Conservation (phyloP, 2,888 invertebrate genomes). For the Oscheius sp. region DNA sequence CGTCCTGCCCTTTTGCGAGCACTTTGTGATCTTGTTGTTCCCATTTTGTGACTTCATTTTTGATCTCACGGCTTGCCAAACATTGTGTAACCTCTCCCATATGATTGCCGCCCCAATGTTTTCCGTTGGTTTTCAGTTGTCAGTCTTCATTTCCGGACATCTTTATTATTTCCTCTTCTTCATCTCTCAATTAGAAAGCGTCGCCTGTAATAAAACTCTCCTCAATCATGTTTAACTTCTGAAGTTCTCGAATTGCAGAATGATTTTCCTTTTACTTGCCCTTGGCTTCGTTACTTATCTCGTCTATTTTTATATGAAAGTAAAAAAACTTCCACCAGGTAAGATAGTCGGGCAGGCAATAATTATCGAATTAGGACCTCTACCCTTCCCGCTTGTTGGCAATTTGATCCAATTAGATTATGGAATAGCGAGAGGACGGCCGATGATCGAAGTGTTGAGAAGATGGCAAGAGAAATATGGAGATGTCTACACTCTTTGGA, state of each 20-base stretch:
- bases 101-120: background rate
- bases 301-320: background rate
- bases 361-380: background rate
- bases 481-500: constrained; percentile 52
- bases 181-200: too few species aligned
- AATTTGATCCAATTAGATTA: background rate
- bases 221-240: too few species aligned
- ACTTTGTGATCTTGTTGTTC: background rate
- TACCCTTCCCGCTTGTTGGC: constrained; percentile 14
- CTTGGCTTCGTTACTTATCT: background rate
- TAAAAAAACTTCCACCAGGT: constrained; percentile 5
- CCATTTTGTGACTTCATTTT: background rate
- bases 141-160: background rate
- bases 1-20: too few species aligned
- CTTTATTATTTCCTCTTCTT: too few species aligned
- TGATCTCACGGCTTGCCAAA: background rate
- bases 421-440: background rate
- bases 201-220: too few species aligned
- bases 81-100: background rate
- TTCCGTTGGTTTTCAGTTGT: background rate
- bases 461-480: constrained; percentile 36
- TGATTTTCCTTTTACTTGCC: background rate
- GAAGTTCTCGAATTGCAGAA: too few species aligned
- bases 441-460: background rate
- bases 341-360: background rate